Base-by-base conservation (phyloP, 2,888 invertebrate species). In the Acanthosepion esculentum region DNA sequence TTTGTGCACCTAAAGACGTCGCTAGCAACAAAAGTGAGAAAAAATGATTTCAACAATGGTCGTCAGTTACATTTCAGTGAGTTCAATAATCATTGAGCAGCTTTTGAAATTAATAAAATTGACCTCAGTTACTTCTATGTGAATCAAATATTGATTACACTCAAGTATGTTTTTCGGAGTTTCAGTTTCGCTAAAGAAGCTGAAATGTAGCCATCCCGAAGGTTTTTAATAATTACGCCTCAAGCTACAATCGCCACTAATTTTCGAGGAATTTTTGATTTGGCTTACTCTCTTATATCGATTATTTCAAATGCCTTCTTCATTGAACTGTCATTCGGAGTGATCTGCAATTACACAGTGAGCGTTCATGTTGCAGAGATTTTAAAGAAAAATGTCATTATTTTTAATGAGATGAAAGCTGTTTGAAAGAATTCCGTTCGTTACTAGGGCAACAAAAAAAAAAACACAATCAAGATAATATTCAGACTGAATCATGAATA, bases 361-460 rank as follows among this genome's bases (percentile, higher is more conserved):
- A 78, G 20, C 10, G 78, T n/a, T n/a, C 20, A n/a, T 33, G n/a
- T 78, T 78, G n/a, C n/a, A 2, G n/a, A 78, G 20, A n/a, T 29
- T 59, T 59, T n/a, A 78, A 78, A n/a, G 78, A 15, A 41, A 41
- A 41, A 41, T 41, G n/a, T 78, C n/a, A 78, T 78, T 78, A 78
- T n/a, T n/a, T 78, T 18, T 78, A 78, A 78, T 78, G 78, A 78
- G 78, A 78, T 78, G 78, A 78, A 78, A 78, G 78, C 78, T 78
- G n/a, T 12, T 78, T n/a, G 3, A n/a, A n/a, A 78, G 78, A 78
- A 78, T 78, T 78, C n/a, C 18, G n/a, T n/a, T 78, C 78, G 78
- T 78, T 78, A 78, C 78, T 18, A 78, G 78, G n/a, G 12, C 78
- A n/a, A 78, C n/a, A 78, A 78, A n/a, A n/a, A n/a, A n/a, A n/a